Evolutionary conservation across 2,113 vertebrate species (phyloP).

Genomic region (Sceloporus undulatus): DNA sequence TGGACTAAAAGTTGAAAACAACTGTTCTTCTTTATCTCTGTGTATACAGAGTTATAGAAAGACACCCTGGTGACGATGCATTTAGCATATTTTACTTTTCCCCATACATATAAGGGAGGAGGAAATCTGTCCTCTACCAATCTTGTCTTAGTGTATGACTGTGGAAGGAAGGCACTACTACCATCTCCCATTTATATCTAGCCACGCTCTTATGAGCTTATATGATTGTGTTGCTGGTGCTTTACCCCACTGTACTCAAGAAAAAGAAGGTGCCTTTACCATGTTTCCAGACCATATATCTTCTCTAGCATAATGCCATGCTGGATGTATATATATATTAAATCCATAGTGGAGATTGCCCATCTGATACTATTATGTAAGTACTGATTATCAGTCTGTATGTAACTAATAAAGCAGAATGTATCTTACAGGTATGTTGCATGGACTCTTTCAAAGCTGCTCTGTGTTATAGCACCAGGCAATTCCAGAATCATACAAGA

Average conservation of each 20-base stretch:
- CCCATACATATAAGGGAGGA: too few species aligned
- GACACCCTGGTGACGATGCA: too few species aligned
- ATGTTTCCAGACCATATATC: neutral
- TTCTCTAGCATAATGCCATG: constrained; percentile 24
- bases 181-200: neutral
- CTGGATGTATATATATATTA: constrained; percentile 65
- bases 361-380: constrained; percentile 53
- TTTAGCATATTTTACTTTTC: too few species aligned
- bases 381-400: constrained; percentile 60
- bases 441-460: neutral
- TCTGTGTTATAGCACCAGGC: neutral
- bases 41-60: too few species aligned
- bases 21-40: too few species aligned
- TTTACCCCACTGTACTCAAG: neutral
- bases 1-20: too few species aligned
- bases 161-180: neutral
- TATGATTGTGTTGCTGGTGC: neutral
- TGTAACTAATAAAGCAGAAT: constrained; percentile 69
- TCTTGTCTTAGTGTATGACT: fast-evolving
- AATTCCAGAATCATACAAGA: neutral
- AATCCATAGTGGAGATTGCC: constrained; percentile 46
- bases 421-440: constrained; percentile 51
- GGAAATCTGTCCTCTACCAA: neutral
- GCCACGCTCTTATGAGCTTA: neutral
- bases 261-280: constrained; percentile 60